These are phyloP conservation scores for Rhamnusium bicolor DNA, from an alignment of 2,888 invertebrate species.

Conservation along the genomic window DNA sequence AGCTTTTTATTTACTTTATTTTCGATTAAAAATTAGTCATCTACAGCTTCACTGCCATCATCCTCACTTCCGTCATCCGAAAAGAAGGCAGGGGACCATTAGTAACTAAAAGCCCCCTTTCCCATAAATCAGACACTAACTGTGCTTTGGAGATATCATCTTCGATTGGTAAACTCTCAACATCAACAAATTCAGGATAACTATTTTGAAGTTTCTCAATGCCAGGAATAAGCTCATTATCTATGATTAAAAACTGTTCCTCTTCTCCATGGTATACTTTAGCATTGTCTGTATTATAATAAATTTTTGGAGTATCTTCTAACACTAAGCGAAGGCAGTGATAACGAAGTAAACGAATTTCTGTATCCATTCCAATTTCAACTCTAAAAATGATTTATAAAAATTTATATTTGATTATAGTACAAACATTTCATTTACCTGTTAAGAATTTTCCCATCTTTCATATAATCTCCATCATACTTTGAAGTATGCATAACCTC, in stretches of 20 bases:
- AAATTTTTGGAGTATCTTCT: slow-evolving; percentile 77
- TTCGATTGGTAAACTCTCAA: slow-evolving; percentile 81
- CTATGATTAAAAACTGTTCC: slow-evolving; percentile 83
- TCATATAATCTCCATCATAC: slow-evolving; percentile 81
- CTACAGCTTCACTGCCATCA: background rate
- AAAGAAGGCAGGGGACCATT: slow-evolving; percentile 67
- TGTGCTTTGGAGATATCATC: slow-evolving; percentile 79
- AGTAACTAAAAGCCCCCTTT: slow-evolving; percentile 85
- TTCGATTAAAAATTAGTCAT: background rate
- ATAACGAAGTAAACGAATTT: slow-evolving; percentile 76
- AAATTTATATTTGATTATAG: background rate
- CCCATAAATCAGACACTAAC: slow-evolving; percentile 85
- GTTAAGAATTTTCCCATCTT: slow-evolving; percentile 77
- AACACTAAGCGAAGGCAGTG: slow-evolving; percentile 77
- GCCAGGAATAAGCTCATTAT: slow-evolving; percentile 78
- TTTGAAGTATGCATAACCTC: slow-evolving; percentile 83
- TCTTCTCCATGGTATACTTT: slow-evolving; percentile 89
- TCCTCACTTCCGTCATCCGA: slow-evolving; percentile 45
- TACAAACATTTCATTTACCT: slow-evolving; percentile 60
- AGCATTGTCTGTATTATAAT: slow-evolving; percentile 89
- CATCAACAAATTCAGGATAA: slow-evolving; percentile 85
- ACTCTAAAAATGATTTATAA: slow-evolving; percentile 67
- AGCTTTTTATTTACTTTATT: no score
- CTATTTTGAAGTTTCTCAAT: slow-evolving; percentile 80
- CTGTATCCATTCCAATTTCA: slow-evolving; percentile 77